These are phyloP conservation scores for Psettodes erumei DNA, from an alignment of 2,113 vertebrate genomes.

Conservation along the genomic window DNA sequence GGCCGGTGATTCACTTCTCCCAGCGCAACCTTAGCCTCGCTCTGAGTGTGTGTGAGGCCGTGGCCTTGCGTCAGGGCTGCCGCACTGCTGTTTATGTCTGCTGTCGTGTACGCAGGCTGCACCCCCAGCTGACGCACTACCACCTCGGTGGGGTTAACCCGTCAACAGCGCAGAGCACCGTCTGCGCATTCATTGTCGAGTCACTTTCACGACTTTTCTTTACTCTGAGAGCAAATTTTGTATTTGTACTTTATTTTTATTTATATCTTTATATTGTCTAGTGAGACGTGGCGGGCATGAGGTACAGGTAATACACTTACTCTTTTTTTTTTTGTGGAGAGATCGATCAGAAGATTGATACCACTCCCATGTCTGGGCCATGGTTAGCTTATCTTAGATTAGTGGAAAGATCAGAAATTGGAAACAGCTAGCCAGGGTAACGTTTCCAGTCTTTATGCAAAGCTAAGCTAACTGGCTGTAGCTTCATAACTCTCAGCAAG, in stretches of 20 bases:
- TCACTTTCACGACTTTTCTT: constrained; percentile 10
- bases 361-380: neutral
- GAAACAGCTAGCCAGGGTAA: neutral
- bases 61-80: constrained; percentile 72
- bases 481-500: neutral
- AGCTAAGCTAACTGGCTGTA: neutral
- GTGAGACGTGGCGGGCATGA: neutral
- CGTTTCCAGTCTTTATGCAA: neutral
- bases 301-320: no score
- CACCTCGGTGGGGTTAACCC: constrained; percentile 58
- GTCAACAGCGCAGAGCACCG: constrained; percentile 18
- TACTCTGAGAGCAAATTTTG: neutral
- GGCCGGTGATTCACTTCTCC: constrained; percentile 79
- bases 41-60: constrained; percentile 65
- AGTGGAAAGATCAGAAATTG: neutral
- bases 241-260: neutral
- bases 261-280: neutral
- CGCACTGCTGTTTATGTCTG: constrained; percentile 75
- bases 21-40: constrained; percentile 57
- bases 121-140: constrained; percentile 72
- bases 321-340: neutral
- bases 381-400: neutral
- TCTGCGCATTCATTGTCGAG: constrained; percentile 28
- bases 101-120: constrained; percentile 66
- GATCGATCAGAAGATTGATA: neutral